These are phyloP conservation scores for Dicentrarchus labrax DNA, from an alignment of 2,113 vertebrate species.

Conservation along the genomic window DNA sequence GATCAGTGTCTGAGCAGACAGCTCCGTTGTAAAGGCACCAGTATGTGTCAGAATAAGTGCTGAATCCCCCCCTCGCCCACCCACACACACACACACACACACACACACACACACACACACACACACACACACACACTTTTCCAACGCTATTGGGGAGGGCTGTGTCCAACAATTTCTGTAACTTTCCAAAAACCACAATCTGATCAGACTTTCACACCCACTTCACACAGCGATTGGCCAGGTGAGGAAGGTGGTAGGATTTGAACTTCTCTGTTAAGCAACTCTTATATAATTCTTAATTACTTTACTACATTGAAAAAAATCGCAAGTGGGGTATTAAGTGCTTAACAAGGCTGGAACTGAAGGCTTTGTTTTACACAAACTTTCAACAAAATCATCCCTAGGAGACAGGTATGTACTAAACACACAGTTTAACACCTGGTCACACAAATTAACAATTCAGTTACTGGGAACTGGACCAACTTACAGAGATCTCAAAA, in stretches of 20 bases:
- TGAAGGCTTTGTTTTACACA: not conserved
- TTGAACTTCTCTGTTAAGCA: slow-evolving; percentile 6
- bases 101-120: no score
- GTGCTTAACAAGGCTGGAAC: not conserved
- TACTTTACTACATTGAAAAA: no score
- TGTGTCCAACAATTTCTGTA: not conserved
- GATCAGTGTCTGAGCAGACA: not conserved
- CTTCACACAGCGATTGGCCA: not conserved
- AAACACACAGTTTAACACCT: slow-evolving; percentile 13
- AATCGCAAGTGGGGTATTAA: no score
- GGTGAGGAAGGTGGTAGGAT: not conserved
- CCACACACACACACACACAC: no score
- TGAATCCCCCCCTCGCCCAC: not conserved
- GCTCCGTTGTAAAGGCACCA: not conserved
- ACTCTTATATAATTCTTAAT: no score
- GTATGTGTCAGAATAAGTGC: not conserved
- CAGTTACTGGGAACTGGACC: not conserved
- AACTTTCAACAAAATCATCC: not conserved
- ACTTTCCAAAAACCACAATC: not conserved
- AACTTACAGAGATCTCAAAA: not conserved
- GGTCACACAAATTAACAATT: not conserved
- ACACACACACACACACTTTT: no score
- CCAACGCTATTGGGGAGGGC: no score
- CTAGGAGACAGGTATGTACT: not conserved
- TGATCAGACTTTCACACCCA: not conserved